Percentiles rank a stretch among this genome's conserved stretches.
Evolutionary conservation across 2,797 vertebrate species (phyloP).

Genomic region (Bufotes viridis): DNA sequence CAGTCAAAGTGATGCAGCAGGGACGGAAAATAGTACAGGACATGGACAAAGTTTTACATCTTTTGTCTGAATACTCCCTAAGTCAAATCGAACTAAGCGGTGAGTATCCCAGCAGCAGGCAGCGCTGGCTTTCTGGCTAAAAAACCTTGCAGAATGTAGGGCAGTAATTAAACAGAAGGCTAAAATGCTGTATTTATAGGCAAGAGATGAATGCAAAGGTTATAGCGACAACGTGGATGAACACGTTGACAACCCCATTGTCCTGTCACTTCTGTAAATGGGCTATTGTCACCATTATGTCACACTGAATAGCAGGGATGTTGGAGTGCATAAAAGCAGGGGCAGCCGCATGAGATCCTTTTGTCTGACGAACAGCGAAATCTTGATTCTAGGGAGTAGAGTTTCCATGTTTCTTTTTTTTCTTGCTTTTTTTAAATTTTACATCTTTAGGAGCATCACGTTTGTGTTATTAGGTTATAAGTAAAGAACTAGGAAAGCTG

Average conservation of each 20-base stretch:
- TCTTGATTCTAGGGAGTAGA: constrained; percentile 14
- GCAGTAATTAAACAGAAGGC: constrained; percentile 39
- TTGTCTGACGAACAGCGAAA: constrained; percentile 16
- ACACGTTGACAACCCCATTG: constrained; percentile 40
- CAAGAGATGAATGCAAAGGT: constrained; percentile 43
- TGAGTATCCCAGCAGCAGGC: constrained; percentile 14
- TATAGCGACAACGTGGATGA: constrained; percentile 8
- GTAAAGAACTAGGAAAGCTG: neutral
- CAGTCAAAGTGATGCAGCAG: too few species aligned
- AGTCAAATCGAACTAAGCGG: neutral
- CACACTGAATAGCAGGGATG: constrained; percentile 26
- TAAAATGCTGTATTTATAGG: constrained; percentile 37
- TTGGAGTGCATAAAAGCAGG: constrained; percentile 13
- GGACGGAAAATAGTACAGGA: too few species aligned
- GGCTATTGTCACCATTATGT: constrained; percentile 55
- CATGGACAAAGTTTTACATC: too few species aligned
- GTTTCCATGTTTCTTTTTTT: neutral
- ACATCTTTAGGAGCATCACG: neutral
- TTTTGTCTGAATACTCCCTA: too few species aligned
- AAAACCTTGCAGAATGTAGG: constrained; percentile 1
- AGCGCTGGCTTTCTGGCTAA: too few species aligned
- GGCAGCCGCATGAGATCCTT: neutral
- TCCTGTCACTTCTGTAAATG: constrained; percentile 30
- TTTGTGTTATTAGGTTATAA: neutral
- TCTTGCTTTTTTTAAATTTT: too few species aligned